phyloP scores from a whole-genome alignment of 2,888 invertebrate genomes.

The Leucoma salicis region DNA sequence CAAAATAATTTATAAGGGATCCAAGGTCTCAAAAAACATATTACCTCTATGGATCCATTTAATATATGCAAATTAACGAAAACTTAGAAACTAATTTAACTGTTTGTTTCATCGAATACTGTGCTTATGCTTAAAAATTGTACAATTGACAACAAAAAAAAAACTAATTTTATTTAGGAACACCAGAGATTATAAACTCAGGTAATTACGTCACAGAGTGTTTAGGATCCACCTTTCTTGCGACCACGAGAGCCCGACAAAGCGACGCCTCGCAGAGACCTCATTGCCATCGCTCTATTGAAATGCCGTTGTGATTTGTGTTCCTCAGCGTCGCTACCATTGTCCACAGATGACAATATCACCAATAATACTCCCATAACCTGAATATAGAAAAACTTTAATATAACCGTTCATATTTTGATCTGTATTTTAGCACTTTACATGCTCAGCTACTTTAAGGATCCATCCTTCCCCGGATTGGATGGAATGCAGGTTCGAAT shows the following conservation, averaged over 20 bases:
- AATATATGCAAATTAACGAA: slow-evolving; percentile 14
- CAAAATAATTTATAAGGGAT: slow-evolving; percentile 21
- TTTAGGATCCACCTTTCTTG: slow-evolving; percentile 71
- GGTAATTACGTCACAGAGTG: slow-evolving; percentile 17
- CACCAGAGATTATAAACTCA: slow-evolving; percentile 40
- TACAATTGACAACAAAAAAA: slow-evolving; percentile 18
- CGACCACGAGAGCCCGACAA: slow-evolving; percentile 62
- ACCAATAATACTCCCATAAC: slow-evolving; percentile 91
- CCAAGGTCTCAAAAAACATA: slow-evolving; percentile 31
- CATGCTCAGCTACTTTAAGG: no score
- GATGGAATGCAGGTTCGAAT: no score
- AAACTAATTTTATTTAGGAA: slow-evolving; percentile 31
- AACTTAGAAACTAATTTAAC: slow-evolving; percentile 32
- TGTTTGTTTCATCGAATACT: slow-evolving; percentile 12
- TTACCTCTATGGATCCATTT: slow-evolving; percentile 26
- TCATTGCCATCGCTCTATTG: slow-evolving; percentile 94
- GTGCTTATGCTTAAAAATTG: slow-evolving; percentile 23
- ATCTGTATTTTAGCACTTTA: no score
- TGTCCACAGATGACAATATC: slow-evolving; percentile 89
- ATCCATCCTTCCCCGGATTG: no score
- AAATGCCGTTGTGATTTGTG: slow-evolving; percentile 91
- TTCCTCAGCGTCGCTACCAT: slow-evolving; percentile 73
- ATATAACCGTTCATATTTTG: neutral
- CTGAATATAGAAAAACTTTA: slow-evolving; percentile 54
- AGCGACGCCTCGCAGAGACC: slow-evolving; percentile 85